phyloP scores from a whole-genome alignment of 2,888 invertebrate genomes.

The Agapetus fuscipes region DNA sequence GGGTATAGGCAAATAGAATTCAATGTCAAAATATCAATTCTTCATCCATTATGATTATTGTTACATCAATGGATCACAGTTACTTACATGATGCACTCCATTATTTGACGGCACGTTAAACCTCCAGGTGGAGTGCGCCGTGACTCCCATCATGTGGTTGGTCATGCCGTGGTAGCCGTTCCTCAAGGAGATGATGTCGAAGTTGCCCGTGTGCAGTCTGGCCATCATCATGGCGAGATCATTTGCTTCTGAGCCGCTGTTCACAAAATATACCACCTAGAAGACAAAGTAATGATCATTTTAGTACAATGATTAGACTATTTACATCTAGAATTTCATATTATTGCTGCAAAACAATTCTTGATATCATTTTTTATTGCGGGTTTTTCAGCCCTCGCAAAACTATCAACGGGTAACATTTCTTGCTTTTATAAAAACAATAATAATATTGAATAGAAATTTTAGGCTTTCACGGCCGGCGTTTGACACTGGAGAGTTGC shows the following conservation, averaged over 20 bases:
- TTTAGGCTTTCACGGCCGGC: too few relatives aligned
- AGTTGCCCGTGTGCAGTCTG: conserved; percentile 73
- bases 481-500: too few relatives aligned
- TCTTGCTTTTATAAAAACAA: too few relatives aligned
- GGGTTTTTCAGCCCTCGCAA: too few relatives aligned
- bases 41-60: neutral
- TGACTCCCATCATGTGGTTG: conserved; percentile 71
- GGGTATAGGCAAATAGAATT: too few relatives aligned
- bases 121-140: conserved; percentile 71
- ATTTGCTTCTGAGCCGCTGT: conserved; percentile 96
- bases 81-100: conserved; percentile 71
- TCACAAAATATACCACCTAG: conserved; percentile 84
- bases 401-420: too few relatives aligned
- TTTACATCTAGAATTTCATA: too few relatives aligned
- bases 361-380: too few relatives aligned
- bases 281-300: conserved; percentile 14
- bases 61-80: neutral
- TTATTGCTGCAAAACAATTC: too few relatives aligned
- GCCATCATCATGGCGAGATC: conserved; percentile 87
- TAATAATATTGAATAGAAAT: too few relatives aligned
- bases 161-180: conserved; percentile 92
- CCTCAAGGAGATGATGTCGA: conserved; percentile 76
- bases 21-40: too few relatives aligned
- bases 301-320: too few relatives aligned
- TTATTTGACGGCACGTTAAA: conserved; percentile 59